These are phyloP conservation scores for Calephelis virginiensis DNA, from an alignment of 1,140 invertebrate species.

Conservation along the genomic window DNA sequence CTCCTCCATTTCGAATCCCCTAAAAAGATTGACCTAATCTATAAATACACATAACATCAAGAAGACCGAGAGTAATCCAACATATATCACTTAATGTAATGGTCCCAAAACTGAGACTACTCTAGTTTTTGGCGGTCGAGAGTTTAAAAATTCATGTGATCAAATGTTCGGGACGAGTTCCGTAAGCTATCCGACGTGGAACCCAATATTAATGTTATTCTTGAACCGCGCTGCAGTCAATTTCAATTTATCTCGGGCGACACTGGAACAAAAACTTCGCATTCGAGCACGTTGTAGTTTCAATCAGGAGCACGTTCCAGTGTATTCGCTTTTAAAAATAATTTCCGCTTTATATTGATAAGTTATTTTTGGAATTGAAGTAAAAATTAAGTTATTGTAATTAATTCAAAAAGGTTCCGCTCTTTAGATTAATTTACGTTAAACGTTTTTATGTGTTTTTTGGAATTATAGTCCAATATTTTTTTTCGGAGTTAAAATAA, in stretches of 20 bases:
- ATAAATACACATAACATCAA: neutral
- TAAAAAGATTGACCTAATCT: no score
- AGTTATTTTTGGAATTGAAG: neutral
- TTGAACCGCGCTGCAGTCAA: slow-evolving; percentile 42
- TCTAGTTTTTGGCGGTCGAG: slow-evolving; percentile 45
- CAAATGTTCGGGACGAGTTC: slow-evolving; percentile 42
- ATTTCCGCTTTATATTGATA: slow-evolving; percentile 2
- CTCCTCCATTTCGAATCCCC: no score
- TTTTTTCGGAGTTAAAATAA: no score
- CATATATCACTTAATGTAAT: slow-evolving; percentile 57
- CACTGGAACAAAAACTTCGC: slow-evolving; percentile 26
- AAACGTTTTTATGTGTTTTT: no score
- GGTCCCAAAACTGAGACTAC: slow-evolving; percentile 45
- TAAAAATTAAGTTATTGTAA: no score
- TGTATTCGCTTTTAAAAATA: slow-evolving; percentile 11
- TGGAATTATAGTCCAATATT: no score
- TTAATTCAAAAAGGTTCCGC: no score
- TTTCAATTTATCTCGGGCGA: slow-evolving; percentile 41
- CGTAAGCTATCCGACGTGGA: slow-evolving; percentile 27
- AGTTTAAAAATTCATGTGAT: slow-evolving; percentile 61
- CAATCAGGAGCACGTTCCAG: slow-evolving; percentile 8
- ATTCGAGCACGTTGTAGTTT: slow-evolving; percentile 19
- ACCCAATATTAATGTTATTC: slow-evolving; percentile 45
- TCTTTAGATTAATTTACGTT: no score
- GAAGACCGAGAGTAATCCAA: slow-evolving; percentile 26